A percentile compares a stretch with the other conserved stretches of the same genome.
Conservation (phyloP, 2,888 invertebrate genomes). For the Andrena bucephala region DNA sequence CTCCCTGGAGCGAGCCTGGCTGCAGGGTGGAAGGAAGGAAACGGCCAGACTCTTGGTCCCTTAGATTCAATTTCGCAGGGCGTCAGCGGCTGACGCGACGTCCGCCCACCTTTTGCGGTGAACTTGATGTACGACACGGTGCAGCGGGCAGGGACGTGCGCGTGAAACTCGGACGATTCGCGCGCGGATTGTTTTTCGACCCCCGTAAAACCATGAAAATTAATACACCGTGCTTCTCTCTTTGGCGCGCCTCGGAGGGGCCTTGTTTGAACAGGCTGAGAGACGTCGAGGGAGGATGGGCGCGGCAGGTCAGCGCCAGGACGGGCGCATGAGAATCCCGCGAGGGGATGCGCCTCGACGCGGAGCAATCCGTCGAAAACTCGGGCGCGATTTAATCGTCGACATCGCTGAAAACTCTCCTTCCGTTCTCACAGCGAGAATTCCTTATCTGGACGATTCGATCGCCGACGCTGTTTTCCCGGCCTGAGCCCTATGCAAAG, state of each 20-base stretch:
- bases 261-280: conserved; percentile 24
- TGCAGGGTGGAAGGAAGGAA: conserved; percentile 53
- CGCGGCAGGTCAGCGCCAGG: not conserved
- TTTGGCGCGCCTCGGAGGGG: conserved; percentile 1
- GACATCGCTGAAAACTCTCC: not conserved
- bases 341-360: not conserved
- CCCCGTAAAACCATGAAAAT: conserved; percentile 24
- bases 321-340: not conserved
- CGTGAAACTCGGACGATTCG: conserved; percentile 49
- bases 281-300: not conserved
- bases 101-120: conserved; percentile 82
- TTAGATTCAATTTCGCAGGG: conserved; percentile 85
- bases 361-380: not conserved
- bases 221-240: conserved; percentile 14
- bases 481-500: not conserved
- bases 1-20: conserved; percentile 76
- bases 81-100: conserved; percentile 83
- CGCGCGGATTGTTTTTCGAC: conserved; percentile 45
- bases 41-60: conserved; percentile 72
- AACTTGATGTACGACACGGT: conserved; percentile 79
- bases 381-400: not conserved
- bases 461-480: not conserved
- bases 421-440: conserved; percentile 22
- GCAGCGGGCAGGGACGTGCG: conserved; percentile 56
- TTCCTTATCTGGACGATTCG: not conserved